phyloP scores from a whole-genome alignment of 2,113 vertebrate genomes.

The Sapajus apella region DNA sequence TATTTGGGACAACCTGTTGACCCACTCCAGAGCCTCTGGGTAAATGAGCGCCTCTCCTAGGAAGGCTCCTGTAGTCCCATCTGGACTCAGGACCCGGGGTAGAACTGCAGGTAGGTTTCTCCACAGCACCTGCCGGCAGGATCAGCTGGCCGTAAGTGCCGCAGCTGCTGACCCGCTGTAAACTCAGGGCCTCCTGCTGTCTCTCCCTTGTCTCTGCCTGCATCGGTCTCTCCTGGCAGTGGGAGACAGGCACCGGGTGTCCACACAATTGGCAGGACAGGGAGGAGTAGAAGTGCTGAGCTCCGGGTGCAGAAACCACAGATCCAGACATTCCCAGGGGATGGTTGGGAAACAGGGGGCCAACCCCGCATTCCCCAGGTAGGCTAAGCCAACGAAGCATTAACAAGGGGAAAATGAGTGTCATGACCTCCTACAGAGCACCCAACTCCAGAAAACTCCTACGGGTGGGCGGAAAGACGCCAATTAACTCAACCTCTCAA shows the following conservation, averaged over 20 bases:
- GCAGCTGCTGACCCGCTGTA: rapidly evolving
- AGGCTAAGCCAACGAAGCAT: rapidly evolving
- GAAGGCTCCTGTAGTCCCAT: rapidly evolving
- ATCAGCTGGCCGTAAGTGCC: rapidly evolving
- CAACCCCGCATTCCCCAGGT: rapidly evolving
- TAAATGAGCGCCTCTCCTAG: not conserved
- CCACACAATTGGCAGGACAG: not conserved
- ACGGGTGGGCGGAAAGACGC: not conserved
- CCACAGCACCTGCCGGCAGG: not conserved
- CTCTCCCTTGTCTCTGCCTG: not conserved
- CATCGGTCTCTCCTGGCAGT: not conserved
- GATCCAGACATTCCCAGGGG: not conserved
- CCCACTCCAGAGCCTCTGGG: not conserved
- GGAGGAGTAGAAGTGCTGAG: not conserved
- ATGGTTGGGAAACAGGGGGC: not conserved
- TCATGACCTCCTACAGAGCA: not conserved
- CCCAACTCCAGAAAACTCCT: not conserved
- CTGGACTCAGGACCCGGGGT: not conserved
- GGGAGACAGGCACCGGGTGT: rapidly evolving
- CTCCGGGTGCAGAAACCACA: not conserved
- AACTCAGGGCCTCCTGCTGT: rapidly evolving
- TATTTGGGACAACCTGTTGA: too few relatives aligned
- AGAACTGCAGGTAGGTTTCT: rapidly evolving
- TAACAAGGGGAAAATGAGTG: rapidly evolving
- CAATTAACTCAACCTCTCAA: not conserved